Conservation (phyloP, 2,888 invertebrate species). For the Ametastegia equiseti region DNA sequence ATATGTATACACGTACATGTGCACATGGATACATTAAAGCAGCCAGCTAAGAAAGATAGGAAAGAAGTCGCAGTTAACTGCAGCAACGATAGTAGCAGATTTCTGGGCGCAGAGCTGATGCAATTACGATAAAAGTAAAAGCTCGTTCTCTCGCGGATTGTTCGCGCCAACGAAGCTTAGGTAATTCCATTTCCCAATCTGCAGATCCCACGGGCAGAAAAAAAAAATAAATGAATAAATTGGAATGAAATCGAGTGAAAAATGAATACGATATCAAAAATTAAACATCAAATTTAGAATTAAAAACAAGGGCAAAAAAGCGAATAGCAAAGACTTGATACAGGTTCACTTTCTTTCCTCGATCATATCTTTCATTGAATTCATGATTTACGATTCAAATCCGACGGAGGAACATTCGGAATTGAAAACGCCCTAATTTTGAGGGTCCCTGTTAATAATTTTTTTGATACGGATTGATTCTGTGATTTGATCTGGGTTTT, state of each 20-base stretch:
- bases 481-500: too few species aligned
- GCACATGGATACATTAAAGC: neutral
- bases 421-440: too few species aligned
- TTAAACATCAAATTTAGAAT: too few species aligned
- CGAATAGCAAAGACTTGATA: neutral
- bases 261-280: too few species aligned
- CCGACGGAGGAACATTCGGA: too few species aligned
- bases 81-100: neutral
- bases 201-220: neutral
- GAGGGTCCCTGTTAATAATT: too few species aligned
- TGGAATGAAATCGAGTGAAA: too few species aligned
- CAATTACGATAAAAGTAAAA: conserved; percentile 72
- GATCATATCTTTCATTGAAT: neutral
- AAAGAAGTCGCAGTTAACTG: conserved; percentile 4
- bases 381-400: too few species aligned
- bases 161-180: neutral
- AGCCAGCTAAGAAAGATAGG: neutral
- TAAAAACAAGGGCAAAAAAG: neutral
- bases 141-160: conserved; percentile 49
- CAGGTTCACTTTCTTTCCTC: neutral
- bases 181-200: conserved; percentile 17
- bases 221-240: neutral
- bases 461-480: too few species aligned
- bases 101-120: conserved; percentile 58
- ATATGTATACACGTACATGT: neutral